These are phyloP conservation scores for Mechanitis messenoides DNA, from an alignment of 2,888 invertebrate species.

Conservation along the genomic window DNA sequence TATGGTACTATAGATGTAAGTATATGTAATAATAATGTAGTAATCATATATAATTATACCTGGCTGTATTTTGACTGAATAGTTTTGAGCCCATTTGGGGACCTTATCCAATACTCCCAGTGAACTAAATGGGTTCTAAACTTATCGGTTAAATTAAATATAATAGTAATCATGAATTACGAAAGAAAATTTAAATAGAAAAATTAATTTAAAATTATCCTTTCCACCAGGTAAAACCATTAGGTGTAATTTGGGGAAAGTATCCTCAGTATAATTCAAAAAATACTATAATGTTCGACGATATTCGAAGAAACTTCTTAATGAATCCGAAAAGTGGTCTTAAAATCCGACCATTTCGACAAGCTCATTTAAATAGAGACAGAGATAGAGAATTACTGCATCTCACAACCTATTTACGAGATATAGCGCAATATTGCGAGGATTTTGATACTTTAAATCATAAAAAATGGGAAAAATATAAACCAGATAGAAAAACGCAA, in stretches of 20 bases:
- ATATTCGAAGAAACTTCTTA: conserved; percentile 94
- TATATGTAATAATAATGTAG: conserved; percentile 18
- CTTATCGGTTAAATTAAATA: too few species aligned
- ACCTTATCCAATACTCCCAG: too few species aligned
- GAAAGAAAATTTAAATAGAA: too few species aligned
- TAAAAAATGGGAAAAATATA: conserved; percentile 92
- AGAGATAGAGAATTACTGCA: conserved; percentile 89
- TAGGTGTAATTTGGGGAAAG: conserved; percentile 98
- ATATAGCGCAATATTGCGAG: conserved; percentile 86
- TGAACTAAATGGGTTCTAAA: too few species aligned
- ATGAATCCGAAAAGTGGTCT: conserved; percentile 98
- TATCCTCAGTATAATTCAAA: conserved; percentile 90
- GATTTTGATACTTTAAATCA: conserved; percentile 93
- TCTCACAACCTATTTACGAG: conserved; percentile 87
- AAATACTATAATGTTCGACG: conserved; percentile 99
- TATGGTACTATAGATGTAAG: conserved; percentile 93
- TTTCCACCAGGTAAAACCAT: conserved; percentile 86
- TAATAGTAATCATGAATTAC: too few species aligned
- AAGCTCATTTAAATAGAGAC: conserved; percentile 91
- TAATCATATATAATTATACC: neutral
- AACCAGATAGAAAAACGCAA: conserved; percentile 61
- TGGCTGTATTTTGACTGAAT: too few species aligned
- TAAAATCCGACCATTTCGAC: conserved; percentile 91
- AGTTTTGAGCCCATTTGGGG: too few species aligned
- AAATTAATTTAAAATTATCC: neutral